Percentiles rank a stretch among this genome's conserved stretches.
Conservation (phyloP, 2,888 invertebrate species). For the Tetanocera ferruginea region DNA sequence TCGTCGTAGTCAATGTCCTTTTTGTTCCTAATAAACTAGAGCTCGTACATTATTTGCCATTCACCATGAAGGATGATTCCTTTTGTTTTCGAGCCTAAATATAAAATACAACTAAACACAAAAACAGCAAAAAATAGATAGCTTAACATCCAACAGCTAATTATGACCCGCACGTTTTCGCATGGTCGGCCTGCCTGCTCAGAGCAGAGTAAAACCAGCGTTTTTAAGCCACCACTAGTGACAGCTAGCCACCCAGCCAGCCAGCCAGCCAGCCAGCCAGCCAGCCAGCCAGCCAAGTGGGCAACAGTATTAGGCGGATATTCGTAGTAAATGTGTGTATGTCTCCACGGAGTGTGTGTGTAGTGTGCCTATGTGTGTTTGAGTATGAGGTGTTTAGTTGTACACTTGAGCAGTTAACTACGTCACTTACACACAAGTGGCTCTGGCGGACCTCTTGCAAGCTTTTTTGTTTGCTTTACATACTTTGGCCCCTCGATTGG, state of each 20-base stretch:
- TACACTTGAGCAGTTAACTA: slow-evolving; percentile 39
- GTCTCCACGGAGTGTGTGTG: not conserved
- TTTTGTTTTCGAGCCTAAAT: slow-evolving; percentile 35
- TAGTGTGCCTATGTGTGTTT: not conserved
- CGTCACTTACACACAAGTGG: slow-evolving; percentile 37
- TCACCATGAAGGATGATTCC: slow-evolving; percentile 35
- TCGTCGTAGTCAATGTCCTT: slow-evolving; percentile 30
- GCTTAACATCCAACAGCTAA: slow-evolving; percentile 61
- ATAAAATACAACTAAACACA: slow-evolving; percentile 1
- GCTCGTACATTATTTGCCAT: slow-evolving; percentile 37
- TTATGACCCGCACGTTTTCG: slow-evolving; percentile 68
- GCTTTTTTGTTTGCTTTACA: slow-evolving; percentile 32
- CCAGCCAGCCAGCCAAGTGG: slow-evolving; percentile 20
- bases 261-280: not conserved
- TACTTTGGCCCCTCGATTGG: not conserved
- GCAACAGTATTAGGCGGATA: not conserved
- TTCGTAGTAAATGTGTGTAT: not conserved
- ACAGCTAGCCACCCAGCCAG: not conserved
- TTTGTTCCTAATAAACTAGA: slow-evolving; percentile 36
- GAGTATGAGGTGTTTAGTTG: slow-evolving; percentile 39
- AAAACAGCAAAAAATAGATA: slow-evolving; percentile 23
- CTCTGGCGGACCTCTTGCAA: slow-evolving; percentile 18
- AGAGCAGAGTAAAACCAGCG: not conserved
- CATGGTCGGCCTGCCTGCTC: slow-evolving; percentile 29
- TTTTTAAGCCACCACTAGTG: not conserved